Percentiles rank a stretch among this genome's conserved stretches.
phyloP scores from a whole-genome alignment of 2,113 vertebrate genomes.

The Setophaga kirtlandii region DNA sequence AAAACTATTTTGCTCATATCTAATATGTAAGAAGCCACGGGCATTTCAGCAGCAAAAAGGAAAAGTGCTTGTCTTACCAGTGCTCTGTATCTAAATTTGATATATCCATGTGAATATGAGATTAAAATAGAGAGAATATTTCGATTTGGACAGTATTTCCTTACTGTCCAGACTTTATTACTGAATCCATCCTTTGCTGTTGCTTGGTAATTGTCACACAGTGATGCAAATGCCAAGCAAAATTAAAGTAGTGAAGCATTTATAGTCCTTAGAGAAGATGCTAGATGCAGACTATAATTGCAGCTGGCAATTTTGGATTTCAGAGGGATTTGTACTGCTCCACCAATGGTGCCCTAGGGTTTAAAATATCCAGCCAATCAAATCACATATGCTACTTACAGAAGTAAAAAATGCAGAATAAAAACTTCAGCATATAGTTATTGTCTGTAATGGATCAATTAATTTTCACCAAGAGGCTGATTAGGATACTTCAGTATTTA shows the following conservation, averaged over 20 bases:
- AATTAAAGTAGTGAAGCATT: conserved; percentile 30
- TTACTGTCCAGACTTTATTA: background rate
- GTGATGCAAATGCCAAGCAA: conserved; percentile 23
- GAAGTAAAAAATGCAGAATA: conserved; percentile 38
- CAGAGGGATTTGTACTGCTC: conserved; percentile 34
- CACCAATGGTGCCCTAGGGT: background rate
- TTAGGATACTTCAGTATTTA: conserved; percentile 31
- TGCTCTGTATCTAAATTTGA: background rate
- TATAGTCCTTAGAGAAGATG: conserved; percentile 32
- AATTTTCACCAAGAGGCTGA: conserved; percentile 38
- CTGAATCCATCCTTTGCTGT: background rate
- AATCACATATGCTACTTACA: conserved; percentile 21
- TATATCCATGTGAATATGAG: background rate
- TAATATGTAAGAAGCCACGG: background rate
- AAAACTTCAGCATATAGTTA: conserved; percentile 44
- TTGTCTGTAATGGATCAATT: conserved; percentile 23
- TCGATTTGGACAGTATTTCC: background rate
- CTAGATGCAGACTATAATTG: conserved; percentile 41
- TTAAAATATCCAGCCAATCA: conserved; percentile 53
- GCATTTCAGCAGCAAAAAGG: background rate
- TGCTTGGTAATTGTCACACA: background rate
- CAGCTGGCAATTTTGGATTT: conserved; percentile 50
- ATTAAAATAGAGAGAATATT: background rate
- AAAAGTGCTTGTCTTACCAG: background rate
- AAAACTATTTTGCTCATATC: background rate